These are phyloP conservation scores for Petromus typicus DNA, from an alignment of 2,113 vertebrate genomes.

Conservation along the genomic window DNA sequence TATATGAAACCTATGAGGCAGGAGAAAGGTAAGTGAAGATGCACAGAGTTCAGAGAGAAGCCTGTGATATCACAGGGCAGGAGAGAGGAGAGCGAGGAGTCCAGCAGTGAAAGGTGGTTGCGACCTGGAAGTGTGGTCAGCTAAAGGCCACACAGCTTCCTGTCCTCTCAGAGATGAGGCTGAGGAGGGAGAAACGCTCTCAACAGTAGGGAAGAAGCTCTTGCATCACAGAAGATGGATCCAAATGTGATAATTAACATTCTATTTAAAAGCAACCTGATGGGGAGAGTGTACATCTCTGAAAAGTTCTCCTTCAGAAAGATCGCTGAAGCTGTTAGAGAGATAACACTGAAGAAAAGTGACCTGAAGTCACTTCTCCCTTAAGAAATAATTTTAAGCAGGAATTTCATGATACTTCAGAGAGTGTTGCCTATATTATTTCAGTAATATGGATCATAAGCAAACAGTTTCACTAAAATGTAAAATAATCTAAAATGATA, in stretches of 20 bases:
- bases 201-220: fast-evolving
- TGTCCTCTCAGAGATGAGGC: no score
- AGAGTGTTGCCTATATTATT: not conserved
- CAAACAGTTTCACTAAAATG: not conserved
- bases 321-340: constrained; percentile 12
- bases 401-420: not conserved
- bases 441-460: not conserved
- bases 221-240: not conserved
- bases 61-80: not conserved
- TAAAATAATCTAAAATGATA: not conserved
- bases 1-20: not conserved
- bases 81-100: no score
- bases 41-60: not conserved
- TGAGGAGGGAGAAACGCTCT: not conserved
- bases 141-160: fast-evolving
- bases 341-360: not conserved
- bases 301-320: not conserved
- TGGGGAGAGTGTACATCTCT: not conserved
- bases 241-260: not conserved
- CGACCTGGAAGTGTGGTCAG: not conserved
- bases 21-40: not conserved
- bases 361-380: not conserved
- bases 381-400: not conserved
- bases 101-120: not conserved
- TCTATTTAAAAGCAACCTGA: not conserved